Conservation (phyloP, 1,140 invertebrate genomes). For the Rhagoletis zephyria region DNA sequence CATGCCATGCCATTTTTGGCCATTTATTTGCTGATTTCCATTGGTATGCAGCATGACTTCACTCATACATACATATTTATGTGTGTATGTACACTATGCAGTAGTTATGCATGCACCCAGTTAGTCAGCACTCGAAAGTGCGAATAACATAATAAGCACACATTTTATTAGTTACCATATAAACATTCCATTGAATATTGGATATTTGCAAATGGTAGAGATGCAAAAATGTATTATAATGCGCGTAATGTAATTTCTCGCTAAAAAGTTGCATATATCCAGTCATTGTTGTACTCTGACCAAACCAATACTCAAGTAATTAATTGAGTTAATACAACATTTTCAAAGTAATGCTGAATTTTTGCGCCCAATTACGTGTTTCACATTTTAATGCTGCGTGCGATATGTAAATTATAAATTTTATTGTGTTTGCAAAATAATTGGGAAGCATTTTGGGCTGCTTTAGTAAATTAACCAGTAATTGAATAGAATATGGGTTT, state of each 20-base stretch:
- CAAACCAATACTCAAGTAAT: constrained; percentile 26
- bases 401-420: background rate
- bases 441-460: background rate
- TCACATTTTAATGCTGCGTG: background rate
- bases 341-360: background rate
- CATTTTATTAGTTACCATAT: background rate
- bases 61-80: too few species aligned
- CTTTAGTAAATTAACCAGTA: background rate
- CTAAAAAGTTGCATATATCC: background rate
- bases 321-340: constrained; percentile 3
- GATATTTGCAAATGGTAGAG: background rate
- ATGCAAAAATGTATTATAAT: background rate
- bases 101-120: too few species aligned
- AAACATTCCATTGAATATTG: background rate
- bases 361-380: background rate
- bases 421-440: constrained; percentile 21
- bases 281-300: background rate
- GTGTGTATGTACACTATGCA: background rate
- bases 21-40: background rate
- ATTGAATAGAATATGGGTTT: background rate
- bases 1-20: background rate
- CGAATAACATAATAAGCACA: constrained; percentile 33
- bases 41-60: background rate
- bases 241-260: background rate
- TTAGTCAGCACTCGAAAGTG: background rate